These are phyloP conservation scores for Drosophila sp. DNA, from an alignment of 1,140 invertebrate genomes.

Conservation along the genomic window DNA sequence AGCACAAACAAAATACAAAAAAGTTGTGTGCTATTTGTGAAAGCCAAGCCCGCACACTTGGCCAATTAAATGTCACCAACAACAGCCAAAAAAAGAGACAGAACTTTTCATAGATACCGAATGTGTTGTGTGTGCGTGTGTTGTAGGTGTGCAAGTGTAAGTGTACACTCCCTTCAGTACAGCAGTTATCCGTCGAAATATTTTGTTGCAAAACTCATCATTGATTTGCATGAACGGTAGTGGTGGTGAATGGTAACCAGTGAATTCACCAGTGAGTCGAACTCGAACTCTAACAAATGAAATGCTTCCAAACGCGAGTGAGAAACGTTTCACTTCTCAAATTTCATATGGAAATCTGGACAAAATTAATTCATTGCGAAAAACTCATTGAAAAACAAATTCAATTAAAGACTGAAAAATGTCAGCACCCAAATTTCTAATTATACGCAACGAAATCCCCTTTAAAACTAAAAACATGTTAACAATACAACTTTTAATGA, in stretches of 20 bases:
- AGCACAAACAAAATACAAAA: slow-evolving; percentile 57
- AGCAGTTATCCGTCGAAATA: too few relatives aligned
- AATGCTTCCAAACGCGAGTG: slow-evolving; percentile 34
- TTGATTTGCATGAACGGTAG: too few relatives aligned
- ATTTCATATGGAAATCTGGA: too few relatives aligned
- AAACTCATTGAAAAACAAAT: too few relatives aligned
- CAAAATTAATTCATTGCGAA: too few relatives aligned
- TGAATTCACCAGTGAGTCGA: too few relatives aligned
- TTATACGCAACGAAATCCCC: neutral
- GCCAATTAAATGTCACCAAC: slow-evolving; percentile 50
- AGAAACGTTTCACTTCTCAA: neutral
- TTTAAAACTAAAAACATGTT: neutral
- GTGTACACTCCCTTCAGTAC: too few relatives aligned
- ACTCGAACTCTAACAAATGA: slow-evolving; percentile 57
- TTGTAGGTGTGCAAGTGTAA: slow-evolving; percentile 24
- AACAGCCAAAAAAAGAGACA: slow-evolving; percentile 15
- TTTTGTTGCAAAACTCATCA: too few relatives aligned
- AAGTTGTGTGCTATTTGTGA: slow-evolving; percentile 61
- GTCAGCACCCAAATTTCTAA: neutral
- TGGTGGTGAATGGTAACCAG: too few relatives aligned
- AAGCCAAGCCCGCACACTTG: slow-evolving; percentile 68
- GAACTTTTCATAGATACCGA: slow-evolving; percentile 15
- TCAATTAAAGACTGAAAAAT: too few relatives aligned
- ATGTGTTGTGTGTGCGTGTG: slow-evolving; percentile 1
- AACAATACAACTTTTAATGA: slow-evolving; percentile 4